phyloP scores from a whole-genome alignment of 2,888 invertebrate species.

The Branchipolynoe longqiensis region DNA sequence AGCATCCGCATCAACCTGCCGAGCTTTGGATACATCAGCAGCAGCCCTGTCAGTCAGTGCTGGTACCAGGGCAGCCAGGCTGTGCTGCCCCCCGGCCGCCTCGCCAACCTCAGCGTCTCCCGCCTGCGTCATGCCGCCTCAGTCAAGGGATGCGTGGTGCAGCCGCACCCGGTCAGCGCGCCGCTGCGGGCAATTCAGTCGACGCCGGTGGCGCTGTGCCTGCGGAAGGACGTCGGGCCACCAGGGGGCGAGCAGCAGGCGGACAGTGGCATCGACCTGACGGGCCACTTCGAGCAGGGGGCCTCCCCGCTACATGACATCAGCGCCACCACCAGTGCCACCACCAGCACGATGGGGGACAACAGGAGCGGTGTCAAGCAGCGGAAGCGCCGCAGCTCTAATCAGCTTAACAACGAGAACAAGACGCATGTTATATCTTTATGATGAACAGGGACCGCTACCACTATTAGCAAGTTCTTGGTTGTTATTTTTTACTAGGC shows the following conservation, averaged over 20 bases:
- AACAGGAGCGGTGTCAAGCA: background rate
- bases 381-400: constrained; percentile 12
- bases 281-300: constrained; percentile 1
- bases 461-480: constrained; percentile 24
- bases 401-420: constrained; percentile 26
- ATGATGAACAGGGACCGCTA: background rate
- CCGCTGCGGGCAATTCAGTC: background rate
- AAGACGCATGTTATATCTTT: constrained; percentile 40
- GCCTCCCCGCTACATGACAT: background rate
- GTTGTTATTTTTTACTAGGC: no score
- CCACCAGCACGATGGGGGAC: background rate
- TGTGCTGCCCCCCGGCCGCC: background rate
- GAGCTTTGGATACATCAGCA: constrained; percentile 23
- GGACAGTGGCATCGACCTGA: constrained; percentile 24
- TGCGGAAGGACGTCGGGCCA: constrained; percentile 7
- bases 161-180: background rate
- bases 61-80: background rate
- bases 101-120: background rate
- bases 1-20: constrained; percentile 36
- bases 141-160: background rate
- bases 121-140: background rate
- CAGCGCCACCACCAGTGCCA: background rate
- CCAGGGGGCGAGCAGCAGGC: no score
- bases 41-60: background rate
- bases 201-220: background rate